Evolutionary conservation across 1,140 invertebrate genomes (phyloP), one percentile per base, ranked within the genome.

Genomic region (Ips typographus): DNA sequence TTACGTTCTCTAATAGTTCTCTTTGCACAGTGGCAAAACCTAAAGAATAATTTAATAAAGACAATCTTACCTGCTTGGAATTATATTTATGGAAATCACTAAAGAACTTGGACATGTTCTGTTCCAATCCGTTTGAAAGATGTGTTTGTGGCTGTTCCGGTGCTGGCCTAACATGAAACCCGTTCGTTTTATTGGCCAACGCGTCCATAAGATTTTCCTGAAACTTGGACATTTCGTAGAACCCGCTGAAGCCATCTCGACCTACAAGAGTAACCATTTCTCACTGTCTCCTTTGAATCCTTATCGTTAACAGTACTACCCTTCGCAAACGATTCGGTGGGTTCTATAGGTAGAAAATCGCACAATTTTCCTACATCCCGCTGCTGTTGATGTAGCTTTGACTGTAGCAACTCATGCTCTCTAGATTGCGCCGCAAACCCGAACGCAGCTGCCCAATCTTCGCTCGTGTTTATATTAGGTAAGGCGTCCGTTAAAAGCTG

Each of bases 41-140:
- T 47, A n/a, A 47, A 47, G 44, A 47, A 47, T 47, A 22, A 47
- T 36, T 55, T 37, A 55, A 5, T 37, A 38, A 55, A 2, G 2
- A 8, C 37, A 40, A 42, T n/a, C 8, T 64, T 44, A 71, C 69
- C 56, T 75, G 68, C 43, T 57, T 66, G 22, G 22, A 22, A 58
- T 72, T 71, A 57, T 71, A 74, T 75, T 85, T 84, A 75, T 83
- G 82, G 79, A 85, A 86, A 77, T 86, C 85, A 53, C 81, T 83
- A 78, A 86, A 85, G 78, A 86, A 86, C 72, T 85, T 86, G 64
- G 85, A 83, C 84, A 86, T 85, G 65, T 82, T 83, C 69, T 85
- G 75, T 72, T 78, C 78, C 52, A 79, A 62, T 8, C 75, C 77
- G 51, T 77, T 77, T 42, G 72, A 59, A 58, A 71, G 72, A 40